Base-by-base conservation (phyloP, 2,113 vertebrate genomes). In the Salvelinus fontinalis region DNA sequence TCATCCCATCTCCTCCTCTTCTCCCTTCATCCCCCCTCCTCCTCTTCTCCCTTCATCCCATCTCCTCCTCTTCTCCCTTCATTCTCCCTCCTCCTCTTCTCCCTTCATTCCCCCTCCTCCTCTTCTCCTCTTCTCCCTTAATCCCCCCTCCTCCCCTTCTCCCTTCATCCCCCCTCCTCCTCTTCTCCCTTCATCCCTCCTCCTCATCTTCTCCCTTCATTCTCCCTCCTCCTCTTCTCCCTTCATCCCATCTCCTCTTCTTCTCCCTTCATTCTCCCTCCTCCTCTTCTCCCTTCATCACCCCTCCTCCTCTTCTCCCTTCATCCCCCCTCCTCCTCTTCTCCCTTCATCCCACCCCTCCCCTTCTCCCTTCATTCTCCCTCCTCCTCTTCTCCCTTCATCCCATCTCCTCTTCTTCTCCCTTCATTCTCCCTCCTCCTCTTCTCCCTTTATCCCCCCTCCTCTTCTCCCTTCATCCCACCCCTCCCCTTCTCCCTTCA, bases 401-500 rank as follows among this genome's bases (percentile, higher is more conserved):
- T 2, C 2, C 27, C 27, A 2, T 27, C 27, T 2, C 2, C 27
- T 2, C 2, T 2, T 27, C 2, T 2, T 27, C 27, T 2, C 27
- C 2, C 2, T 2, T 2, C 2, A 2, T 2, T 2, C 27, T 2
- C 27, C 2, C 27, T 3, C 3, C 27, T 3, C 3, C 27, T 29
- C 3, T 3, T 29, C 27, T 3, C 27, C 3, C 3, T 3, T 3
- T 29, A 1, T 24, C 24, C 27, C 2, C 0, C 2, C 3, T 27
- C 27, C 27, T 27, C 27, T 4, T 29, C 27, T 29, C 29, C 29
- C 29, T 29, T 29, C 3, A 29, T 29, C 29, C 29, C 3, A 0
- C 0, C 0, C 0, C 27, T 0, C 0, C 27, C 3, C 0, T 3
- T 29, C 2, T 3, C 2, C 27, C 3, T 3, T 4, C 0, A 4